Percentiles rank a stretch among this genome's conserved stretches.
phyloP scores from a whole-genome alignment of 2,888 invertebrate genomes.

The Pseudococcus longispinus region DNA sequence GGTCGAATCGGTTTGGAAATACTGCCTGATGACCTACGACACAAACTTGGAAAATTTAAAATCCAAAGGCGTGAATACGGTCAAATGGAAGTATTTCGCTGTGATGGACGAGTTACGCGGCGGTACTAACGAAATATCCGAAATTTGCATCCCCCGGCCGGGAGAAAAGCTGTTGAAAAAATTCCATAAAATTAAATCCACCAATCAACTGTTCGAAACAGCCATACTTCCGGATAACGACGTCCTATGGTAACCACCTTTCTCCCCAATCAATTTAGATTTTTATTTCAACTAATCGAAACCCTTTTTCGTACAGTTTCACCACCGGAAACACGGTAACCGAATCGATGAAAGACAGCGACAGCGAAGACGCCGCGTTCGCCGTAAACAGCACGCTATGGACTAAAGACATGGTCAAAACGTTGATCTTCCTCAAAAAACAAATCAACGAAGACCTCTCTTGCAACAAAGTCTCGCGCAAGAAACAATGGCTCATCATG shows the following conservation, averaged over 20 bases:
- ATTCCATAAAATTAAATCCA: constrained; percentile 35
- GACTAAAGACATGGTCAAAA: constrained; percentile 58
- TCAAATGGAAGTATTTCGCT: constrained; percentile 58
- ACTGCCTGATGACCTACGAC: constrained; percentile 57
- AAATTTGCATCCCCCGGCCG: constrained; percentile 56
- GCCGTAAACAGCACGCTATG: constrained; percentile 38
- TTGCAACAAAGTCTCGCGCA: constrained; percentile 28
- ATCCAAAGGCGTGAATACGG: constrained; percentile 56
- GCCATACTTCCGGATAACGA: neutral
- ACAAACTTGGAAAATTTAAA: constrained; percentile 58
- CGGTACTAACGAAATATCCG: constrained; percentile 58
- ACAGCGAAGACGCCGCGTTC: constrained; percentile 41
- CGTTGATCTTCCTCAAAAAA: constrained; percentile 55
- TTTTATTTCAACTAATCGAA: neutral
- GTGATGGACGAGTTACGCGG: constrained; percentile 58
- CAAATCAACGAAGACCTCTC: constrained; percentile 30
- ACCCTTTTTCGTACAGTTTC: neutral
- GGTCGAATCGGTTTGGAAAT: constrained; percentile 57
- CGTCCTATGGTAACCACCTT: neutral
- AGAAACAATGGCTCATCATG: constrained; percentile 55
- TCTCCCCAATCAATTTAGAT: neutral
- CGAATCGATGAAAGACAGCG: constrained; percentile 30
- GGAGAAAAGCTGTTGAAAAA: constrained; percentile 57
- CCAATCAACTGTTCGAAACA: neutral
- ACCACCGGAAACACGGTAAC: neutral